Base-by-base conservation (phyloP, 2,888 invertebrate genomes). In the Apamea sordens region DNA sequence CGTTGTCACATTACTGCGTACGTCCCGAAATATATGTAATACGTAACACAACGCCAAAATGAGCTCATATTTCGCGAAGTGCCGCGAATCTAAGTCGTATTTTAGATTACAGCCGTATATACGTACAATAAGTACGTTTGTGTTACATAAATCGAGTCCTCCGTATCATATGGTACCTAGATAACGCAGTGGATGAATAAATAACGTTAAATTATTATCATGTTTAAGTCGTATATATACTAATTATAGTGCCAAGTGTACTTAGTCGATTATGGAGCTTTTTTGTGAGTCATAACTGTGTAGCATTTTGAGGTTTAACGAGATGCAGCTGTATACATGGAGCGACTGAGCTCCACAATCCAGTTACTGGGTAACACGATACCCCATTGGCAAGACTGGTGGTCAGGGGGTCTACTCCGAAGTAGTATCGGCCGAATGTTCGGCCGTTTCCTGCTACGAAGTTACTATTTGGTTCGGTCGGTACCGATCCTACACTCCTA, bases 31-130 rank as follows among this genome's bases (percentile, higher is more conserved):
- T 76, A 85, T 86, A n/a, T n/a, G n/a, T n/a, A 73, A 73, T 44
- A 73, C 44, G 76, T 71, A 76, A 83, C 76, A 69, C n/a, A 73
- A 76, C 41, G 64, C 81, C 50, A n/a, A 80, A 83, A 83, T 80
- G 77, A 75, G 86, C 56, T 73, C 83, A 41, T 86, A 86, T 80
- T 78, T 86, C 67, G 80, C 24, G 53, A 76, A 78, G 69, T 69
- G 70, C 61, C 76, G 78, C 72, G 81, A 72, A 70, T 78, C 78
- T 76, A 80, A 80, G 76, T 69, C 74, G 75, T 84, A 86, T 84
- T 79, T 83, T 86, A 86, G 78, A 83, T 85, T 79, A 70, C 72
- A 69, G 15, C 61, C 50, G 28, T 79, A 69, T 63, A 41, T 77
- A 47, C 63, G 68, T 71, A 80, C 67, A 77, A 50, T 68, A 64